phyloP scores from a whole-genome alignment of 1,140 invertebrate species.

The Euwallacea similis region DNA sequence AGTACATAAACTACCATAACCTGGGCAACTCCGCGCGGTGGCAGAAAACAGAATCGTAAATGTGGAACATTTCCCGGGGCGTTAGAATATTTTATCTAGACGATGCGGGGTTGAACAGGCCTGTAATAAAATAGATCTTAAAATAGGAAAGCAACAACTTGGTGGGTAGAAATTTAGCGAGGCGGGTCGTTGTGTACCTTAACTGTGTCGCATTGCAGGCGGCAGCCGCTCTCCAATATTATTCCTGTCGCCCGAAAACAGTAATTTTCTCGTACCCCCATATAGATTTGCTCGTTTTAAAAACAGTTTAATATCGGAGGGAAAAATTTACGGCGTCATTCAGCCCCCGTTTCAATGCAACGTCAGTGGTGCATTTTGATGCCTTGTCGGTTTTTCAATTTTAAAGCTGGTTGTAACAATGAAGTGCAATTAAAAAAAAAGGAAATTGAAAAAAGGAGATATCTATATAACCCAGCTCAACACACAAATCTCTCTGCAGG shows the following conservation, averaged over 20 bases:
- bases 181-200: conserved; percentile 3
- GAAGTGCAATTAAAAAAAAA: no score
- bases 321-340: background rate
- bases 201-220: conserved; percentile 10
- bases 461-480: no score
- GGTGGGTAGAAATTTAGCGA: conserved; percentile 4
- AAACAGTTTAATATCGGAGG: conserved; percentile 16
- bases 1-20: background rate
- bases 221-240: conserved; percentile 14
- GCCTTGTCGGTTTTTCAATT: conserved; percentile 4
- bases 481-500: no score
- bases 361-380: conserved; percentile 16
- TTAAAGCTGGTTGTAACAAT: background rate
- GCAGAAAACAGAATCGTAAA: conserved; percentile 19
- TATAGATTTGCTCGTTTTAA: conserved; percentile 14
- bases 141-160: conserved; percentile 20
- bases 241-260: conserved; percentile 14
- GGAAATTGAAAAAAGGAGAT: no score
- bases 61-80: conserved; percentile 4
- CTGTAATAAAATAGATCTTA: conserved; percentile 18
- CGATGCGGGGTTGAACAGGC: background rate
- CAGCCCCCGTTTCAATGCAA: background rate
- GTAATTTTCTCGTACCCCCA: conserved; percentile 16
- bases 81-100: conserved; percentile 8
- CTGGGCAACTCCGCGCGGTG: background rate